These are phyloP conservation scores for Daubentonia madagascariensis DNA, from an alignment of 2,113 vertebrate species.

Conservation along the genomic window DNA sequence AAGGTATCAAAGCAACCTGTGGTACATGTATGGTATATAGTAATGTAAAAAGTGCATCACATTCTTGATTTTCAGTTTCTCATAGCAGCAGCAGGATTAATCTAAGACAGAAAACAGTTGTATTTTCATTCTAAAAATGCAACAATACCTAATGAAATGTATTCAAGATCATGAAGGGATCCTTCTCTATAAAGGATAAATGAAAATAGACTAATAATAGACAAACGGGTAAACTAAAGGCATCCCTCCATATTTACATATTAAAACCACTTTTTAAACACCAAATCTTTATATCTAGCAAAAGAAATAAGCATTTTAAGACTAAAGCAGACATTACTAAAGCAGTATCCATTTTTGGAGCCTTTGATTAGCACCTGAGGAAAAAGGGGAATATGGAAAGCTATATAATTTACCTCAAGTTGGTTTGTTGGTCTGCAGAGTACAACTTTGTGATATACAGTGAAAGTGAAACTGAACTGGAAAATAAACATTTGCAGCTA, in stretches of 20 bases:
- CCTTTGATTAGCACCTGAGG: slow-evolving; percentile 86
- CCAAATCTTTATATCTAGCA: slow-evolving; percentile 79
- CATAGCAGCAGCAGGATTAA: slow-evolving; percentile 87
- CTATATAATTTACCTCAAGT: slow-evolving; percentile 72
- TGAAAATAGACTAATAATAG: slow-evolving; percentile 66
- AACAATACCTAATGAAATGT: slow-evolving; percentile 84
- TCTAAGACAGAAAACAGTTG: slow-evolving; percentile 82
- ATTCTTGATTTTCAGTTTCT: slow-evolving; percentile 86
- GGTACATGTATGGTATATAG: slow-evolving; percentile 63
- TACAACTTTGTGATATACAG: slow-evolving; percentile 70
- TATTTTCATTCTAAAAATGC: slow-evolving; percentile 79
- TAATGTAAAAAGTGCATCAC: slow-evolving; percentile 85
- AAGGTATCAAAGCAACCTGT: slow-evolving; percentile 72
- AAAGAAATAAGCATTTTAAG: slow-evolving; percentile 78
- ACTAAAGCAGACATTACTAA: slow-evolving; percentile 83
- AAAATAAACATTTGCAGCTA: not conserved
- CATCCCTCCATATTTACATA: slow-evolving; percentile 82
- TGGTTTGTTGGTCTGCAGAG: slow-evolving; percentile 55
- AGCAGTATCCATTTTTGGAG: slow-evolving; percentile 83
- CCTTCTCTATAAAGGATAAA: slow-evolving; percentile 74
- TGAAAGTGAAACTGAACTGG: slow-evolving; percentile 58
- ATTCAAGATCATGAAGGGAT: slow-evolving; percentile 74
- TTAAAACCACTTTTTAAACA: slow-evolving; percentile 80
- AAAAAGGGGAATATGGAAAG: slow-evolving; percentile 75
- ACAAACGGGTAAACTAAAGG: slow-evolving; percentile 78